Conservation (phyloP, 2,888 invertebrate genomes). For the Ecliptopera silaceata region DNA sequence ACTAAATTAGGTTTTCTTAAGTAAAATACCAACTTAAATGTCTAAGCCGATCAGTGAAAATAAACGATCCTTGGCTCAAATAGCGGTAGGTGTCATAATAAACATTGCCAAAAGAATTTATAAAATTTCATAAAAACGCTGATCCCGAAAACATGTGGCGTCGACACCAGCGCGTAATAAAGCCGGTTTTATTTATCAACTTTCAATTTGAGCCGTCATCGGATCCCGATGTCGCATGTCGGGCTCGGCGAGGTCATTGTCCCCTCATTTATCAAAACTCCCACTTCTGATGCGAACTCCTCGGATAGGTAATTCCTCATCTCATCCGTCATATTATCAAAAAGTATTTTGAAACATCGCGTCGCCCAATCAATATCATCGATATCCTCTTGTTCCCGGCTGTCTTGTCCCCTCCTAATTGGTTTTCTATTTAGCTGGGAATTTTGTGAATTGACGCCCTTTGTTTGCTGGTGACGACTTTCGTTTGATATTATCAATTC, state of each 20-base stretch:
- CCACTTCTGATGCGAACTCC: constrained; percentile 49
- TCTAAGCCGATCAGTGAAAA: neutral
- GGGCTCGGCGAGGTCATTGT: constrained; percentile 15
- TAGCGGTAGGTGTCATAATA: neutral
- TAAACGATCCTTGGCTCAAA: neutral
- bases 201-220: constrained; percentile 35
- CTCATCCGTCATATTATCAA: constrained; percentile 23
- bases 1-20: neutral
- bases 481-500: constrained; percentile 14
- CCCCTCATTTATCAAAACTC: constrained; percentile 52
- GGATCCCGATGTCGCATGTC: constrained; percentile 36
- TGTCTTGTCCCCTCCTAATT: constrained; percentile 26
- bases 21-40: neutral
- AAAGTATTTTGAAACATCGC: constrained; percentile 23
- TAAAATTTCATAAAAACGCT: constrained; percentile 3
- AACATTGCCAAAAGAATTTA: neutral
- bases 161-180: constrained; percentile 28
- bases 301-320: constrained; percentile 21
- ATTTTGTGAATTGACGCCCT: constrained; percentile 19
- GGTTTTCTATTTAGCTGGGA: constrained; percentile 28
- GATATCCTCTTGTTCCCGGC: constrained; percentile 26
- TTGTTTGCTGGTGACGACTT: constrained; percentile 21
- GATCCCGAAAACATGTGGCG: constrained; percentile 4
- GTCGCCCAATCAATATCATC: constrained; percentile 13
- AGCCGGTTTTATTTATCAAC: constrained; percentile 32